Evolutionary conservation across 2,113 vertebrate genomes (phyloP).

Genomic region (Macroglossus sobrinus): DNA sequence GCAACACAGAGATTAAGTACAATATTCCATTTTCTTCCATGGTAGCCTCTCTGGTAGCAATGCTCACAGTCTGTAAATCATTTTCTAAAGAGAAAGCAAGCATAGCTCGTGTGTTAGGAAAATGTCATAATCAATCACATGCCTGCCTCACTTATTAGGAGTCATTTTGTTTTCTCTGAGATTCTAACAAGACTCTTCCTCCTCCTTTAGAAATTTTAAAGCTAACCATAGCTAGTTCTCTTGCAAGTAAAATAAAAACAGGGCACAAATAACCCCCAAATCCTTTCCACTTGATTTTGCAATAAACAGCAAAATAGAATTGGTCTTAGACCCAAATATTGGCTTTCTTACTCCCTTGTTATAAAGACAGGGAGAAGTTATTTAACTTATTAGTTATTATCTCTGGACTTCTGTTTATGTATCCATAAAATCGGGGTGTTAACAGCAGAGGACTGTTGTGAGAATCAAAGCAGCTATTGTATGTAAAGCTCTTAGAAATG

Average conservation of each 20-base stretch:
- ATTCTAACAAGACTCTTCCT: neutral
- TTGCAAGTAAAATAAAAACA: neutral
- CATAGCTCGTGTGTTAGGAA: neutral
- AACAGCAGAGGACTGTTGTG: neutral
- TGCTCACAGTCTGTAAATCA: neutral
- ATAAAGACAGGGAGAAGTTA: neutral
- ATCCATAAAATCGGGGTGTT: neutral
- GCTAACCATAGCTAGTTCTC: neutral
- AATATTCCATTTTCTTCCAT: neutral
- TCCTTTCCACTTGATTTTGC: neutral
- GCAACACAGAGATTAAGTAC: neutral
- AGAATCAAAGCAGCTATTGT: neutral
- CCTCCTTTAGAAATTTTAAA: slow-evolving; percentile 15
- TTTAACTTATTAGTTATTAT: no score
- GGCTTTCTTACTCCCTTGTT: neutral
- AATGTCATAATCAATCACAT: slow-evolving; percentile 36
- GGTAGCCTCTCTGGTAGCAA: neutral
- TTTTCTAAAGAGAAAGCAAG: slow-evolving; percentile 28
- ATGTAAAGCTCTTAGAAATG: neutral
- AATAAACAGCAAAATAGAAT: neutral
- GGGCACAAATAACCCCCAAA: neutral
- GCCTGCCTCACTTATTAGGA: neutral
- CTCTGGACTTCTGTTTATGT: neutral
- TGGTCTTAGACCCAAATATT: neutral
- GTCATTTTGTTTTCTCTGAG: neutral